Evolutionary conservation across 2,113 vertebrate species (phyloP), one percentile per base, ranked within the genome.

Genomic region (Lagenorhynchus albirostris): DNA sequence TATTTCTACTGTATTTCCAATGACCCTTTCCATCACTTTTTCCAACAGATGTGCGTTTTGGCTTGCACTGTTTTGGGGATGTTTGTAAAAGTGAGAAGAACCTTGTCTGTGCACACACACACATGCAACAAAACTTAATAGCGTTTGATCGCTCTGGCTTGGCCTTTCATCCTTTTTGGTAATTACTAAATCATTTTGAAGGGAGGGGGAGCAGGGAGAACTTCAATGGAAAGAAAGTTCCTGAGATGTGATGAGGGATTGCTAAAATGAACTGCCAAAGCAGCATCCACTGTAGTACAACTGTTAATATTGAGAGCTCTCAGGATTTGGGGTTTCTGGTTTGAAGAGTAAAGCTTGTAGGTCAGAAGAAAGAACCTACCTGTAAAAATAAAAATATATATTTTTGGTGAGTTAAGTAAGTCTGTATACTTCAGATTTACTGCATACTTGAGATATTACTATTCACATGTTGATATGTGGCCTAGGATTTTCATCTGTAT

Each of bases 151-250:
- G 5, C 33, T 92, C 62, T 91, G n/a, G 36, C 29, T 68, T 96
- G 38, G 55, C 8, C 15, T n/a, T 91, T 96, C 70, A 86, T 79
- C 21, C 20, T 25, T 76, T 65, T 95, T 55, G 53, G 60, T 67
- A 93, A 92, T 89, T 94, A 91, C 20, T 74, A 33, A 6, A 88
- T 76, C 65, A 80, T 88, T 95, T 73, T 92, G 38, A 87, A 96
- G 20, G 47, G 23, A 94, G 26, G 4, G 21, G 38, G 38, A 89
- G 26, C 12, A 70, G 58, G 47, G 60, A 68, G 89, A 91, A 90
- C 20, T 74, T 71, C 71, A 87, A 55, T 79, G 62, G 13, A 95
- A 82, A 95, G n/a, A 89, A n/a, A 53, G 7, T 81, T 92, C 65
- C 29, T 81, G 55, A 84, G 60, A 76, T 94, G 6, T 89, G 50